Evolutionary conservation across 2,113 vertebrate species (phyloP).

Genomic region (Amphilophus citrinellus): DNA sequence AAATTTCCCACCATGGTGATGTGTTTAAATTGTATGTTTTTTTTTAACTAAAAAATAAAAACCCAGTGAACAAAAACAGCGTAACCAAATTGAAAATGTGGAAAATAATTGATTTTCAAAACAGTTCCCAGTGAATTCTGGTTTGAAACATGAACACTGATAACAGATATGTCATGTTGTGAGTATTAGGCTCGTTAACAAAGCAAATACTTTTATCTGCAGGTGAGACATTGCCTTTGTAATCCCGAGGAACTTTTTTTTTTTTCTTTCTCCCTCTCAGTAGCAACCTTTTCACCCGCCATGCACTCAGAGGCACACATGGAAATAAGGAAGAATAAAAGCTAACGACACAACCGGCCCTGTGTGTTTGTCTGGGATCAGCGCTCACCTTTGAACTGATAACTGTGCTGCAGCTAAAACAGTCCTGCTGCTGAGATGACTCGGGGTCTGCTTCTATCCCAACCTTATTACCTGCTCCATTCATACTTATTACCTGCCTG

Average conservation of each 20-base stretch:
- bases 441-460: slow-evolving; percentile 64
- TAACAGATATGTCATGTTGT: slow-evolving; percentile 1
- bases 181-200: not conserved
- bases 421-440: slow-evolving; percentile 60
- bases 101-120: not conserved
- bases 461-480: slow-evolving; percentile 73
- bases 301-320: not conserved
- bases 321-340: slow-evolving; percentile 38
- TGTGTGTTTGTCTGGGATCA: slow-evolving; percentile 53
- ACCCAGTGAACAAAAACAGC: not conserved
- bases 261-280: not conserved
- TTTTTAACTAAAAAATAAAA: not conserved
- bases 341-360: slow-evolving; percentile 21
- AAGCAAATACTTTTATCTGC: not conserved
- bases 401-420: slow-evolving; percentile 63
- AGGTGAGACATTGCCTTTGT: not conserved
- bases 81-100: not conserved
- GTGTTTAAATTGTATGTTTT: fast-evolving
- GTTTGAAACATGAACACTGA: not conserved
- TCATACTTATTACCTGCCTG: slow-evolving; percentile 74
- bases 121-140: not conserved
- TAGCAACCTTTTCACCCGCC: slow-evolving; percentile 14
- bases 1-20: not conserved
- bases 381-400: slow-evolving; percentile 67
- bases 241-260: not conserved